These are phyloP conservation scores for Patella ulyssiponensis DNA, from an alignment of 2,888 invertebrate genomes.

Conservation along the genomic window DNA sequence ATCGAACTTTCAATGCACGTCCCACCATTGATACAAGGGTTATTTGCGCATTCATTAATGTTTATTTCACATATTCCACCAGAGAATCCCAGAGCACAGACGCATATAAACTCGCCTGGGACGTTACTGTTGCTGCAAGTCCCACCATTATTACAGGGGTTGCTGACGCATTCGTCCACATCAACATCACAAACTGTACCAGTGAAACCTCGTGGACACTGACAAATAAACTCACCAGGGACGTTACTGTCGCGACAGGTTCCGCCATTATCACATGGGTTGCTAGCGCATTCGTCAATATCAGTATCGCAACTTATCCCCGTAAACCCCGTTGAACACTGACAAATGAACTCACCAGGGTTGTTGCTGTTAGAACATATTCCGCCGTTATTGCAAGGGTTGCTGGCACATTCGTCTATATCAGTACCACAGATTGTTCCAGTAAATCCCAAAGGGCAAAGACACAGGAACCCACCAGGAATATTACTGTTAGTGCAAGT, in stretches of 20 bases:
- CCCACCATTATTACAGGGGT: constrained; percentile 29
- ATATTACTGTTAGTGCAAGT: constrained; percentile 12
- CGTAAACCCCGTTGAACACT: constrained; percentile 86
- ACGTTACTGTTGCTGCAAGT: constrained; percentile 19
- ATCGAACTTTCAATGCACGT: constrained; percentile 1
- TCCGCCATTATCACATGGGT: constrained; percentile 15
- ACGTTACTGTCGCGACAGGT: background rate
- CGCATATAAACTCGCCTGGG: constrained; percentile 27
- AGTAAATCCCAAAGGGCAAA: constrained; percentile 4
- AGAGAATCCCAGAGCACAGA: constrained; percentile 21
- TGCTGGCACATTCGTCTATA: constrained; percentile 30
- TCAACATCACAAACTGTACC: constrained; percentile 27
- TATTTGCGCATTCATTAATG: constrained; percentile 12
- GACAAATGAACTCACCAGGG: constrained; percentile 83
- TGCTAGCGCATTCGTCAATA: constrained; percentile 73
- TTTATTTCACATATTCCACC: constrained; percentile 16
- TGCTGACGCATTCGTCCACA: constrained; percentile 25
- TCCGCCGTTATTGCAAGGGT: constrained; percentile 39
- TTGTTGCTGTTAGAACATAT: constrained; percentile 27
- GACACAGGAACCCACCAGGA: constrained; percentile 14
- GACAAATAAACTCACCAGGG: constrained; percentile 25
- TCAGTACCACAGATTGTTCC: constrained; percentile 14
- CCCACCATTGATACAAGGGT: constrained; percentile 27
- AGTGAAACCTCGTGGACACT: constrained; percentile 27
- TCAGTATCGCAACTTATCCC: constrained; percentile 32